These are phyloP conservation scores for Diplosoma virens DNA, from an alignment of 23 tunicate genomes.

Conservation along the genomic window DNA sequence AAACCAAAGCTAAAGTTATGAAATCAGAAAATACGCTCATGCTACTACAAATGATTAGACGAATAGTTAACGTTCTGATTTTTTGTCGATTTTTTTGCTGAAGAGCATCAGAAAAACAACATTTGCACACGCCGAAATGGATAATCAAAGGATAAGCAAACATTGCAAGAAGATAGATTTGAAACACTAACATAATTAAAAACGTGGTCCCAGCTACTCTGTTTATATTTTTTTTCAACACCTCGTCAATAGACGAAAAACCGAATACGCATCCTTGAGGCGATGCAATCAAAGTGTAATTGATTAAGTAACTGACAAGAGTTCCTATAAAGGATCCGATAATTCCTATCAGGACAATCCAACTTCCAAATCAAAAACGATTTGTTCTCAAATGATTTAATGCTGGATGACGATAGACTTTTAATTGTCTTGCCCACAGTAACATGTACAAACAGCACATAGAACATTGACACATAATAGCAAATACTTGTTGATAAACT, in stretches of 20 bases:
- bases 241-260: not conserved
- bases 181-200: slow-evolving; percentile 36
- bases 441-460: slow-evolving; percentile 33
- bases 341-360: slow-evolving; percentile 23
- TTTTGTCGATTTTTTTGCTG: not conserved
- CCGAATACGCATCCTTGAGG: slow-evolving; percentile 47
- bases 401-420: slow-evolving; percentile 51
- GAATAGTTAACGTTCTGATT: slow-evolving; percentile 29
- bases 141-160: slow-evolving; percentile 43
- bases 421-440: slow-evolving; percentile 48
- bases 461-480: slow-evolving; percentile 27
- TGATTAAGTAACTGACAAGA: slow-evolving; percentile 21
- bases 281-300: slow-evolving; percentile 30
- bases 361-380: slow-evolving; percentile 27
- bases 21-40: slow-evolving; percentile 61
- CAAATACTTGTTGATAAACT: slow-evolving; percentile 39
- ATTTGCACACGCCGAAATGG: slow-evolving; percentile 29
- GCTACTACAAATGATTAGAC: slow-evolving; percentile 45
- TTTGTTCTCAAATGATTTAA: slow-evolving; percentile 38
- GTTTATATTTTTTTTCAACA: slow-evolving; percentile 14
- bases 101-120: not conserved
- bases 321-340: slow-evolving; percentile 30
- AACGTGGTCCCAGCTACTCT: slow-evolving; percentile 39
- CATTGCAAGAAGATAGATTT: slow-evolving; percentile 33
- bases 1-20: slow-evolving; percentile 39